Base-by-base conservation (phyloP, 2,888 invertebrate genomes). In the Baronia brevicornis region DNA sequence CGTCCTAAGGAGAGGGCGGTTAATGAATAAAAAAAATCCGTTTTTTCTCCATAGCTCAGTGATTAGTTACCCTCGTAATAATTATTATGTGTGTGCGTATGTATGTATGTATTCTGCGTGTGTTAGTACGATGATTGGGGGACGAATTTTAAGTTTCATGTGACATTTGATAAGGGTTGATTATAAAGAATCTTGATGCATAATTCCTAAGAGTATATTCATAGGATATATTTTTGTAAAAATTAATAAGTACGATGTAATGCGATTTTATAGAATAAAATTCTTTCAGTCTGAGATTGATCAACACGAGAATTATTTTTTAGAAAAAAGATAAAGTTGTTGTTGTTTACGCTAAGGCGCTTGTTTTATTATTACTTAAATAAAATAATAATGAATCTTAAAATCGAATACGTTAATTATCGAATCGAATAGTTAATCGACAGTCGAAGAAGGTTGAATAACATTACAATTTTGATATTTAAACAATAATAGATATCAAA, bases 11-110 rank as follows among this genome's bases (percentile, higher is more conserved):
- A 67, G 77, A 72, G 84, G 80, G 80, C 78, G 78, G 75, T 79
- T 84, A 82, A 82, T 84, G 82, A 84, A 84, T 82, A 82, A 84
- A 84, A 82, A 84, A 82, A 80, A 56, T 59, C 66, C 48, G 59
- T 60, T 73, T 80, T 82, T 78, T 79, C 78, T 77, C 70, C 69
- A 63, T 69, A 71, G 72, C 72, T 66, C 78, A 77, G 78, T 82
- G 82, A 82, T 84, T 84, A 84, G 84, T 82, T 84, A 82, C 80
- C 78, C 82, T 72, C 62, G 67, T 82, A 82, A 82, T 82, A 78
- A 84, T 72, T 64, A 63, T 62, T 65, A 63, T 58, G 54, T 57
- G 65, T 73, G 65, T 69, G 66, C 57, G 64, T 64, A 60, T 67
- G 57, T 56, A 57, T 47, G 42, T 38, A 43, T 42, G 41, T 41